Evolutionary conservation across 2,888 invertebrate genomes (phyloP).

Genomic region (Andricus curvator): DNA sequence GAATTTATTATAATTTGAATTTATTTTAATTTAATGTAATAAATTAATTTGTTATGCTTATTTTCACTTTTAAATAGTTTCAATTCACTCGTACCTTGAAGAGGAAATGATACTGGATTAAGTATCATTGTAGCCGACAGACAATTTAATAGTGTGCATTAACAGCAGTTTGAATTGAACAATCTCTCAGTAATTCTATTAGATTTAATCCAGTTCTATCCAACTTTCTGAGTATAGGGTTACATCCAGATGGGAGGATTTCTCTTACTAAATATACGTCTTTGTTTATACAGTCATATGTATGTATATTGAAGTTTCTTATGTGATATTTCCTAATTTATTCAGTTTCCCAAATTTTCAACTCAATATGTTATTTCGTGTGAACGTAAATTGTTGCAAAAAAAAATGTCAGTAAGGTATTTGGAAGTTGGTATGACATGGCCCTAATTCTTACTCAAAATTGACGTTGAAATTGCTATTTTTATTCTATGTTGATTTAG

Average conservation of each 20-base stretch:
- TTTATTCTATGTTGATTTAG: no score
- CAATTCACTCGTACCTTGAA: neutral
- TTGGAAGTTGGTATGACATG: no score
- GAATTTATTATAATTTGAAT: no score
- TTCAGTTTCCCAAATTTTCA: no score
- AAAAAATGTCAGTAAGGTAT: no score
- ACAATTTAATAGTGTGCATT: neutral
- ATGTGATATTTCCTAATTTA: no score
- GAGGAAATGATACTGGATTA: neutral
- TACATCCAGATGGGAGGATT: slow-evolving; percentile 3
- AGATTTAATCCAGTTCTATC: slow-evolving; percentile 1
- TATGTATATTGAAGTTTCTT: neutral
- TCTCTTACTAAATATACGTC: neutral
- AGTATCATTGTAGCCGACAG: neutral
- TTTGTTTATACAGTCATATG: neutral
- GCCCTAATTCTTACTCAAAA: no score
- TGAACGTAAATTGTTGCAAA: no score
- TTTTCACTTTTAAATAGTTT: neutral
- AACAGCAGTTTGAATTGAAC: neutral
- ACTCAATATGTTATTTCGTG: no score
- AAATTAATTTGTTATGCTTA: neutral
- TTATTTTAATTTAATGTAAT: no score
- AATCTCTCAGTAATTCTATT: neutral
- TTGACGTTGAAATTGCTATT: no score
- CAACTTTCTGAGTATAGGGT: slow-evolving; percentile 4